Conservation (phyloP, 2,113 vertebrate species). For the human region DNA sequence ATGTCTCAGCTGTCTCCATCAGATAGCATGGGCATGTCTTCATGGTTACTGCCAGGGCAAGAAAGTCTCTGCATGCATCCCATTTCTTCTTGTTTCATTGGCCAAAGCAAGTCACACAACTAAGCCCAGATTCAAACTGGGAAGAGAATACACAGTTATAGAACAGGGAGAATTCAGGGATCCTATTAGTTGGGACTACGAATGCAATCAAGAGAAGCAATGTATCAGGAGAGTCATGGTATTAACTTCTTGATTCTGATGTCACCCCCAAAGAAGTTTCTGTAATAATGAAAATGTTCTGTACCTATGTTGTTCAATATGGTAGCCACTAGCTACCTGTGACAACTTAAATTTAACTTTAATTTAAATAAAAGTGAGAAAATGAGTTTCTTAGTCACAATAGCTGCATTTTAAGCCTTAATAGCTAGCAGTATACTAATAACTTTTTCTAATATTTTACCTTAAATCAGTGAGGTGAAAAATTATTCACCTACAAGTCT, state of each 20-base stretch:
- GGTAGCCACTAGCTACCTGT: neutral
- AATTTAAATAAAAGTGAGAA: slow-evolving; percentile 12
- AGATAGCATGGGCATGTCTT: neutral
- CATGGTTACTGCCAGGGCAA: neutral
- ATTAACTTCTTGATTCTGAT: neutral
- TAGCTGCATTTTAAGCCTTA: neutral
- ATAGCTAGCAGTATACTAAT: neutral
- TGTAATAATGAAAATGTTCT: neutral
- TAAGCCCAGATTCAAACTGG: neutral
- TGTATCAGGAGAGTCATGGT: neutral
- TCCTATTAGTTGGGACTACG: neutral
- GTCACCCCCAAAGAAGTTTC: neutral
- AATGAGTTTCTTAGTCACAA: neutral
- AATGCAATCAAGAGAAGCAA: neutral
- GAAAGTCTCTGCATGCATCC: neutral
- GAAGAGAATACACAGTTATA: neutral
- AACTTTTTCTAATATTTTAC: neutral
- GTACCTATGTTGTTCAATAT: neutral
- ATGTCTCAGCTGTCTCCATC: neutral
- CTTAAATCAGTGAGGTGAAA: neutral
- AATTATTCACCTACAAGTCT: neutral
- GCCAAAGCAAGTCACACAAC: neutral
- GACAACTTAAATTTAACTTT: neutral
- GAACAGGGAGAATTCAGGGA: neutral
- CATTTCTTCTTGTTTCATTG: neutral